Base-by-base conservation (phyloP, 1,140 invertebrate species). In the Apocrypta bakeri region DNA sequence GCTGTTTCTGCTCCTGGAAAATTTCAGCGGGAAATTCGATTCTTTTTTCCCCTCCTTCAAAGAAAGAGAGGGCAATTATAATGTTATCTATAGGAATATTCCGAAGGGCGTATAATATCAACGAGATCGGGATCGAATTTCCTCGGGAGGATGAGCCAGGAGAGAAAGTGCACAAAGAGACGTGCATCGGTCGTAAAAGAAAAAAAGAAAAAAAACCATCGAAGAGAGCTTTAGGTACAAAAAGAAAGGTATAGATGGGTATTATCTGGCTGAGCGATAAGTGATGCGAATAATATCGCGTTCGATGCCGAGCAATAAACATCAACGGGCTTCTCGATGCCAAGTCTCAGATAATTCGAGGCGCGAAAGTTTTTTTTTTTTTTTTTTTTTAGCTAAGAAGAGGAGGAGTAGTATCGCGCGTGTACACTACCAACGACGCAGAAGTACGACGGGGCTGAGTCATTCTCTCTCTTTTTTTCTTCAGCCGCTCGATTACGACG, bases 251-350 rank as follows among this genome's bases (percentile, higher is more conserved):
- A n/a, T n/a, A 37, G 8, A 31, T n/a, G 2, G 37, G 56, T 11
- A 75, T 72, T 81, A 74, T 74, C 71, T 48, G 56, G 24, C 25
- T 21, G 33, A 37, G 61, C 61, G 79, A 81, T 81, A 75, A 81
- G 33, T 68, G 72, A 74, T 74, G 71, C 72, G 79, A 81, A 75
- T 81, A 81, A 75, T 75, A 81, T 81, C 72, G 63, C 21, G 27
- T 48, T 73, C 56, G 78, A 79, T 79, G 42, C 42, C 29, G 33
- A 75, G 72, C 37, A 75, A 81, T 81, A 81, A 81, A 75, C 72
- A 81, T 75, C 74, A 81, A 75, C 79, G 74, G 69, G 61, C 42
- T n/a, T n/a, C 24, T 61, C 69, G 56, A 73, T 37, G 69, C 69
- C 71, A 73, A 8, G 42, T 17, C 1, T 25, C 7, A 79, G 79